phyloP scores from a whole-genome alignment of 2,888 invertebrate genomes.

The Aspidapion aeneum region DNA sequence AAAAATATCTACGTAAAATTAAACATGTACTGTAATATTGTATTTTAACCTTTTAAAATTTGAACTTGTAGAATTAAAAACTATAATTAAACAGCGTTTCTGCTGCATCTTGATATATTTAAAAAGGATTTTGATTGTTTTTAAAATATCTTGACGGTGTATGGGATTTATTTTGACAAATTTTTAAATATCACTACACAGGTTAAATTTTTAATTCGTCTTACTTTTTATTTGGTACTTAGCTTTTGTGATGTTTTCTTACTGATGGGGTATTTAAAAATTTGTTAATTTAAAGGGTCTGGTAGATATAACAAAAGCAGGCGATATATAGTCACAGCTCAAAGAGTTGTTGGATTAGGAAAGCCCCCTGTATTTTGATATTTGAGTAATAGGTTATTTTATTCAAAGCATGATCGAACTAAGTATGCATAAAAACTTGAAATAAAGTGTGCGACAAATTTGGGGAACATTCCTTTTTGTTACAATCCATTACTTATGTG shows the following conservation, averaged over 20 bases:
- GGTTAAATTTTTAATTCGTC: background rate
- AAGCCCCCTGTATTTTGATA: slow-evolving; percentile 37
- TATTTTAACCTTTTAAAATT: background rate
- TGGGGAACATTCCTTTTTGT: no score
- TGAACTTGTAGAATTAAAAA: background rate
- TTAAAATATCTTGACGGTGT: slow-evolving; percentile 16
- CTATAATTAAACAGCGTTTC: background rate
- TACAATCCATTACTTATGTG: no score
- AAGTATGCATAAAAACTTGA: no score
- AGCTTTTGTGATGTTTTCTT: no score
- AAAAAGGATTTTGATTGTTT: slow-evolving; percentile 21
- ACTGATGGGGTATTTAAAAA: background rate
- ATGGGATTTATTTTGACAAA: slow-evolving; percentile 12
- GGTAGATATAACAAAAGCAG: slow-evolving; percentile 33
- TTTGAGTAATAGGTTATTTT: slow-evolving; percentile 23
- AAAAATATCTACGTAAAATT: no score
- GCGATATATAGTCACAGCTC: slow-evolving; percentile 41
- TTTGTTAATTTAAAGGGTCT: slow-evolving; percentile 15
- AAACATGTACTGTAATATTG: background rate
- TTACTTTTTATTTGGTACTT: no score
- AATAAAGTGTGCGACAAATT: no score
- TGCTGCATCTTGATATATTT: slow-evolving; percentile 5
- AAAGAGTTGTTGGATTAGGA: slow-evolving; percentile 40
- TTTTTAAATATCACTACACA: slow-evolving; percentile 11
- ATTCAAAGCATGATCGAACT: background rate